These are phyloP conservation scores for Adineta ricciae DNA, from an alignment of 2,888 invertebrate genomes.

Conservation along the genomic window DNA sequence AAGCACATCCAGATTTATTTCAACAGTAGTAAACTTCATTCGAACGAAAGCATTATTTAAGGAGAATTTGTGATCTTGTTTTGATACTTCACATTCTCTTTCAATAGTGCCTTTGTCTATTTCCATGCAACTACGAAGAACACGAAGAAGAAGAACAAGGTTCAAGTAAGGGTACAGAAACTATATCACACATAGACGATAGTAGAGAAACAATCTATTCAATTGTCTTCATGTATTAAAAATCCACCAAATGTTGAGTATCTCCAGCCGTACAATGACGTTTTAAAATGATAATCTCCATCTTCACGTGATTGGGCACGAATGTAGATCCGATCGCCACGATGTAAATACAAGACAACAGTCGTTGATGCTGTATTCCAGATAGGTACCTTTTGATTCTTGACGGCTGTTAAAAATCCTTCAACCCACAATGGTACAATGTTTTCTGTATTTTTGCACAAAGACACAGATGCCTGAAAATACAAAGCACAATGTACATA, in stretches of 20 bases:
- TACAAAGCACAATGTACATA: too few species aligned
- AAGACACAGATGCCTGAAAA: background rate
- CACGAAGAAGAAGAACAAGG: too few species aligned
- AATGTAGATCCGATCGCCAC: constrained; percentile 16
- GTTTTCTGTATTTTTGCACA: constrained; percentile 10
- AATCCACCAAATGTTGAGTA: constrained; percentile 13
- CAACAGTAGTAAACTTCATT: background rate
- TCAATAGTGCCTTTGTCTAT: constrained; percentile 21
- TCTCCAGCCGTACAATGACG: background rate
- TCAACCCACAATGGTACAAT: constrained; percentile 14
- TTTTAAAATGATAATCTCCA: constrained; percentile 10
- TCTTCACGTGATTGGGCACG: background rate
- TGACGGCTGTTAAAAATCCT: constrained; percentile 19
- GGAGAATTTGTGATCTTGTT: constrained; percentile 2
- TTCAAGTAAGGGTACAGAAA: background rate
- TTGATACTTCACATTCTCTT: constrained; percentile 15
- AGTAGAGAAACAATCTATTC: background rate
- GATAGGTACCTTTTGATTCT: constrained; percentile 18
- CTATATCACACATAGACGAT: background rate
- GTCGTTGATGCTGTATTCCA: constrained; percentile 22
- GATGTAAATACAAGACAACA: background rate
- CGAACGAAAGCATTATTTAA: constrained; percentile 21
- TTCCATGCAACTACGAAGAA: background rate
- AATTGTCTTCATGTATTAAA: constrained; percentile 13
- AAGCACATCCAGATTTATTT: background rate